Evolutionary conservation across 2,797 vertebrate genomes (phyloP), one percentile per base, ranked within the genome.

Genomic region (Chloroceryle amazona): DNA sequence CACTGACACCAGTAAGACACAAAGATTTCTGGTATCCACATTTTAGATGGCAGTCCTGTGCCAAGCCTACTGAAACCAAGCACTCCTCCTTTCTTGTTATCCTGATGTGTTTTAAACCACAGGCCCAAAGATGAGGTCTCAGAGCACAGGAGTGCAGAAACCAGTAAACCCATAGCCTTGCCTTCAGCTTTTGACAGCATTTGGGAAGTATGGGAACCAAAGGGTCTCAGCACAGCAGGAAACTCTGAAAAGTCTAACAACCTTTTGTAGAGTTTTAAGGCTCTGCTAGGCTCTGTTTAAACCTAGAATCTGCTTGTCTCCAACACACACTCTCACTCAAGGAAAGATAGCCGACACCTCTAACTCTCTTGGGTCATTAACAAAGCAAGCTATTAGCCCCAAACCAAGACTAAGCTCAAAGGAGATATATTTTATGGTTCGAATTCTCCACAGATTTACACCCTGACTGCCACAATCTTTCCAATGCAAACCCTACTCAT

Each of bases 141-240:
- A 12, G 3, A 9, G 49, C 0, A 4, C 2, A 13, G 9, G 1
- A 2, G 8, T 29, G 13, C 10, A 25, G 13, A 65, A 81, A 78
- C 4, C n/a, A 58, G 39, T 17, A 71, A 33, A 6, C 9, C 20
- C 35, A 16, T 58, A 82, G 31, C 18, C 29, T 21, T 42, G 20
- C 46, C 42, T 82, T 58, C 81, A 86, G 52, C 35, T 86, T 75
- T 54, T 62, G 23, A 67, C 39, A 54, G 31, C 28, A 60, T 51
- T 80, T 46, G 54, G 29, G n/a, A 81, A 90, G 17, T 49, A 28
- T 5, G 10, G 73, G 22, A 41, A 68, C 25, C 39, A 71, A 31
- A 83, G 16, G 4, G 7, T 52, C 31, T 44, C 8, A 10, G 26
- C 41, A 51, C 11, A 83, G 42, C 15, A 82, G 18, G 37, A 66